phyloP scores from a whole-genome alignment of 2,888 invertebrate genomes.

The Pterostichus madidus region DNA sequence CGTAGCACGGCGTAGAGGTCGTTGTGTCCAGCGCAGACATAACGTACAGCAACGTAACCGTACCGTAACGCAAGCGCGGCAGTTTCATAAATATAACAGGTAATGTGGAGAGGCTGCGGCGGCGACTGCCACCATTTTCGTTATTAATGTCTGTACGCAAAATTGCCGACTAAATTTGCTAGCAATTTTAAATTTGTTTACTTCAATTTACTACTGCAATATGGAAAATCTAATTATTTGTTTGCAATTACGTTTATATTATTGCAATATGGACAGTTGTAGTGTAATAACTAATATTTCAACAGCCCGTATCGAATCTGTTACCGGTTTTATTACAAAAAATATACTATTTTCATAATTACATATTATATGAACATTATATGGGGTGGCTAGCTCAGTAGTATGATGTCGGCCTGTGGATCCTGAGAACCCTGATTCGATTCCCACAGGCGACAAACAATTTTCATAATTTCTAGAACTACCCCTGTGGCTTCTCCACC shows the following conservation, averaged over 20 bases:
- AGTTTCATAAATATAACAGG: constrained; percentile 55
- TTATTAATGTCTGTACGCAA: constrained; percentile 59
- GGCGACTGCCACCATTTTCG: constrained; percentile 52
- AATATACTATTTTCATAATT: too few species aligned
- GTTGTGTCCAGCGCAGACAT: too few species aligned
- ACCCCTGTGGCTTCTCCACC: too few species aligned
- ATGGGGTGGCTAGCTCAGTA: too few species aligned
- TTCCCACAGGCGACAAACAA: too few species aligned
- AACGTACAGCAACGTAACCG: background rate
- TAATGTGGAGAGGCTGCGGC: constrained; percentile 50
- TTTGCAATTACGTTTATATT: background rate
- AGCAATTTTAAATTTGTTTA: constrained; percentile 60
- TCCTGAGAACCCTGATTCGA: too few species aligned
- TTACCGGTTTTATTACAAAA: background rate
- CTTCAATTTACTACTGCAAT: constrained; percentile 51
- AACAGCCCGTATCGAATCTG: too few species aligned
- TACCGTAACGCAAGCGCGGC: constrained; percentile 25
- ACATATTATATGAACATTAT: too few species aligned
- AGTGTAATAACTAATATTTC: too few species aligned
- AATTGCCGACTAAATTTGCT: constrained; percentile 59
- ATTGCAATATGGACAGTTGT: too few species aligned
- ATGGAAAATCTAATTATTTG: constrained; percentile 35
- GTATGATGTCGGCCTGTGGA: too few species aligned
- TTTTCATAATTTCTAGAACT: too few species aligned
- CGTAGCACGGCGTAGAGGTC: background rate